Evolutionary conservation across 2,113 vertebrate genomes (phyloP), one percentile per base, ranked within the genome.

Genomic region (Formicarius rufipectus): DNA sequence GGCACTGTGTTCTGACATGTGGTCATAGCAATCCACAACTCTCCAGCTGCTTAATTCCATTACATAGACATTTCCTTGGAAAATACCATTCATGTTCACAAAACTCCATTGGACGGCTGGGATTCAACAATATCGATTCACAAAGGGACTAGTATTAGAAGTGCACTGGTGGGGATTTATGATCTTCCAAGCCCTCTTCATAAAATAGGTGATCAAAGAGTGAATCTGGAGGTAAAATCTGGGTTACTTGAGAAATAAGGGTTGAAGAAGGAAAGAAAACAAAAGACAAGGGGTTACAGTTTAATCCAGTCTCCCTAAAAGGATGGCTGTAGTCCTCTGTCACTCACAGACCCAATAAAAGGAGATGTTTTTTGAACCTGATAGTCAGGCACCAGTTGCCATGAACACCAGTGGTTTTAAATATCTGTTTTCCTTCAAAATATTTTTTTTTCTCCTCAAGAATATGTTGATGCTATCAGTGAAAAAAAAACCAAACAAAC

Each of bases 1-100:
- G 1, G 9, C 52, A 33, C 23, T 87, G 19, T 55, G 22, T 72
- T 44, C 9, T 72, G 14, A 9, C 19, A 1, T 20, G 17, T 67
- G 33, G 8, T 40, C 3, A 0, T 37, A 30, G 25, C 7, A 63
- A 50, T 42, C n/a, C n/a, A n/a, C n/a, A n/a, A n/a, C n/a, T n/a
- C n/a, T n/a, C n/a, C n/a, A n/a, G n/a, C n/a, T n/a, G n/a, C n/a
- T n/a, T n/a, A n/a, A n/a, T n/a, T n/a, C n/a, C n/a, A n/a, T 53
- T n/a, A n/a, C n/a, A n/a, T n/a, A n/a, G n/a, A n/a, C n/a, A n/a
- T n/a, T n/a, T n/a, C n/a, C n/a, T n/a, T n/a, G n/a, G n/a, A n/a
- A n/a, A n/a, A n/a, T n/a, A n/a, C n/a, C n/a, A n/a, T n/a, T n/a
- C n/a, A n/a, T n/a, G n/a, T n/a, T n/a, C n/a, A n/a, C n/a, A n/a